phyloP scores from a whole-genome alignment of 2,888 invertebrate species.

The Drosophila mayaguana region DNA sequence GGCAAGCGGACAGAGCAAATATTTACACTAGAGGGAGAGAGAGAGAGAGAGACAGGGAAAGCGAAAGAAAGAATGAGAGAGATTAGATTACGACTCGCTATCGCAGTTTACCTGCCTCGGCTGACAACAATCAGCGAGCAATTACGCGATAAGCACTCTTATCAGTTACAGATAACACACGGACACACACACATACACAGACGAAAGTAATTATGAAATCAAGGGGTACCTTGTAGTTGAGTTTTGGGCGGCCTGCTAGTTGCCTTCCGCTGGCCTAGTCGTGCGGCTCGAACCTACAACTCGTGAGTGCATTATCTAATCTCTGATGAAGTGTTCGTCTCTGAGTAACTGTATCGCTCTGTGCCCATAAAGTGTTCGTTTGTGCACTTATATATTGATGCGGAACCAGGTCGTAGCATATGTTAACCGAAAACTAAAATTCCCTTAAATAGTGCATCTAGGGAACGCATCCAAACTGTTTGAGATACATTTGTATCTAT shows the following conservation, averaged over 20 bases:
- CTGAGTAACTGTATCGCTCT: constrained; percentile 18
- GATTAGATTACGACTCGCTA: constrained; percentile 7
- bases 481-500: constrained; percentile 31
- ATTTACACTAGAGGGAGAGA: not conserved
- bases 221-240: constrained; percentile 17
- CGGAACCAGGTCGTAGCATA: constrained; percentile 43
- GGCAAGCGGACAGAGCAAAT: constrained; percentile 1
- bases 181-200: not conserved
- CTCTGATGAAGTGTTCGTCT: constrained; percentile 37
- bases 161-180: constrained; percentile 66
- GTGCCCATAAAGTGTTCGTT: constrained; percentile 15
- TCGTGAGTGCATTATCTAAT: constrained; percentile 29
- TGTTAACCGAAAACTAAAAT: constrained; percentile 29
- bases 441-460: not conserved
- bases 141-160: constrained; percentile 73
- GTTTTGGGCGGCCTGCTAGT: constrained; percentile 57
- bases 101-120: constrained; percentile 59
- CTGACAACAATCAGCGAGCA: constrained; percentile 73
- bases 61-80: not conserved
- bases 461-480: not conserved
- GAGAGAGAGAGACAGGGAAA: constrained; percentile 1
- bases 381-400: constrained; percentile 28
- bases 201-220: constrained; percentile 69
- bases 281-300: constrained; percentile 57
- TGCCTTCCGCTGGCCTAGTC: constrained; percentile 53